Evolutionary conservation across 2,113 vertebrate genomes (phyloP), one percentile per base, ranked within the genome.

Genomic region (Siniperca knerii): DNA sequence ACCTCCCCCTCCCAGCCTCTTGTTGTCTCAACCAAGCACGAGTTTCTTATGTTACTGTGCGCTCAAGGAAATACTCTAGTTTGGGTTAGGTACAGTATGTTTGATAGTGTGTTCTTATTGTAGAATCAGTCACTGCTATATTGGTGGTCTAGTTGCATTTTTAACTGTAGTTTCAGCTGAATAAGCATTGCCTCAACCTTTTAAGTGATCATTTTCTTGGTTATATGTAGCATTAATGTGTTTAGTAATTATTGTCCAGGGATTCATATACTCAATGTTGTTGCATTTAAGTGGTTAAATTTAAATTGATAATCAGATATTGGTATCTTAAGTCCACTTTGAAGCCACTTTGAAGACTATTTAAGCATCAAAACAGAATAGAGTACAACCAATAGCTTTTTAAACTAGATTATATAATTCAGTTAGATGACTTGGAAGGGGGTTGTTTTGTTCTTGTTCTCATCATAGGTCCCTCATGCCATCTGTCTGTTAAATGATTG

Each of bases 401-500:
- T 20, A 33, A 37, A 8, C 35, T 4, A 35, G 3, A 11, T 18
- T 12, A 20, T 40, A 8, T 48, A 16, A 40, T 52, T 85, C 37
- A n/a, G 29, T 40, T 29, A 1, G n/a, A 40, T 35, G 25, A n/a
- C 65, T 67, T 50, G 16, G 1, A 18, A 54, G 33, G 8, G 29
- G 29, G 71, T 40, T 55, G 20, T 60, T 74, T 72, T 71, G 37
- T 78, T 83, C 21, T 46, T 8, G 23, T 48, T 20, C 33, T 85
- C 20, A 20, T 78, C 50, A 5, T 23, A 0, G 13, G 16, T 69
- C 44, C 55, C 65, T 75, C 42, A 4, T 82, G 55, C 33, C 66
- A 18, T 35, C 65, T 44, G 18, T 42, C 11, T 60, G 76, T 85
- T 54, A 77, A 90, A 91, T 89, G 65, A 84, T 88, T 90, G 75